Evolutionary conservation across 2,113 vertebrate genomes (phyloP).

Genomic region (Hystrix cristata): DNA sequence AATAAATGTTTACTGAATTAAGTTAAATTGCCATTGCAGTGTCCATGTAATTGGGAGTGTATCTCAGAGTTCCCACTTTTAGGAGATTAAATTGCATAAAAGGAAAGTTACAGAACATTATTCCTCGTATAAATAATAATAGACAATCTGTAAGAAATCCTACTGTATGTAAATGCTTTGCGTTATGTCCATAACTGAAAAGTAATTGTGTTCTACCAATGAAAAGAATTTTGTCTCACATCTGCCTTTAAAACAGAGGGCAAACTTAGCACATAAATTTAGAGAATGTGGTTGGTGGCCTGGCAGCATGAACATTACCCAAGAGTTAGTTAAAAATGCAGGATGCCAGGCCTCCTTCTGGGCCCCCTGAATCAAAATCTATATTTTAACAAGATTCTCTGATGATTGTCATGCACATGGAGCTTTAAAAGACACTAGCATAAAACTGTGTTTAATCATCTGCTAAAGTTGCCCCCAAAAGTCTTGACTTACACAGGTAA

Average conservation of each 20-base stretch:
- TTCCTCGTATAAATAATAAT: not conserved
- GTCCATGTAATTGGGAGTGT: not conserved
- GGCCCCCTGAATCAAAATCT: not conserved
- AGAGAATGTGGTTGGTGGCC: not conserved
- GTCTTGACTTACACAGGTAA: not conserved
- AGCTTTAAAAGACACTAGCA: not conserved
- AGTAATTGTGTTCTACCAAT: not conserved
- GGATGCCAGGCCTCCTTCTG: not conserved
- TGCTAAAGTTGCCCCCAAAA: not conserved
- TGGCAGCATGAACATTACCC: accelerated
- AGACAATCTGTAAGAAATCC: not conserved
- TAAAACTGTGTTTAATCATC: not conserved
- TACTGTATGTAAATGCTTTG: not conserved
- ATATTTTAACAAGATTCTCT: not conserved
- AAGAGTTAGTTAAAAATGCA: not conserved
- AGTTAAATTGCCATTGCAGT: not conserved
- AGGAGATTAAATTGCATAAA: not conserved
- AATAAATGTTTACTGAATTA: not conserved
- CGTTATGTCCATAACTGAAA: not conserved
- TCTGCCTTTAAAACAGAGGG: not conserved
- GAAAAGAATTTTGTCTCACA: not conserved
- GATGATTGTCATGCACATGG: not conserved
- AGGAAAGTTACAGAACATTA: not conserved
- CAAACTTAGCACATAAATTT: not conserved
- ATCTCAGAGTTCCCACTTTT: not conserved